Conservation (phyloP, 2,888 invertebrate genomes). For the Synanthedon myopaeformis region DNA sequence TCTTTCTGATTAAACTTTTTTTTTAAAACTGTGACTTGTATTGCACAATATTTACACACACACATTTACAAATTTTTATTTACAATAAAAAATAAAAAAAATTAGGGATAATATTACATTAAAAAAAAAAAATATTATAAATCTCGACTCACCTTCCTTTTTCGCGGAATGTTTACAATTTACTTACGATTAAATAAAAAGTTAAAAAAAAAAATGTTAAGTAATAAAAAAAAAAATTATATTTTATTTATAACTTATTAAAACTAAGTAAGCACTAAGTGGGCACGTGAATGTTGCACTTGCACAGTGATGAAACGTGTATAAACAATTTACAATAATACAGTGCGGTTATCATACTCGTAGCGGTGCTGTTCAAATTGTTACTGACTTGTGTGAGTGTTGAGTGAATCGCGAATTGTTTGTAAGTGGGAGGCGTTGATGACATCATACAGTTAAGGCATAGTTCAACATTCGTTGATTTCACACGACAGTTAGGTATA, state of each 20-base stretch:
- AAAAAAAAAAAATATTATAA: not conserved
- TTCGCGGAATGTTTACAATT: constrained; percentile 52
- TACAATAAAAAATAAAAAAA: no score
- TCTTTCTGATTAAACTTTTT: no score
- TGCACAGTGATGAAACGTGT: constrained; percentile 32
- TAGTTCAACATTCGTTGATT: not conserved
- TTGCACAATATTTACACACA: no score
- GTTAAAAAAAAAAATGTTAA: constrained; percentile 10
- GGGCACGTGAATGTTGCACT: constrained; percentile 47
- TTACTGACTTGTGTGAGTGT: no score
- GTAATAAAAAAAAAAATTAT: constrained; percentile 5
- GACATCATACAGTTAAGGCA: constrained; percentile 40
- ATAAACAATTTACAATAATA: constrained; percentile 15
- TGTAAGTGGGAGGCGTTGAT: not conserved
- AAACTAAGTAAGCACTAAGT: constrained; percentile 24
- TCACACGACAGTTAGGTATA: no score
- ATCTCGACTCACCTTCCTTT: constrained; percentile 56
- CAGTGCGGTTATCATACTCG: constrained; percentile 53
- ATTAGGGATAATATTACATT: not conserved
- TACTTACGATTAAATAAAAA: constrained; percentile 24
- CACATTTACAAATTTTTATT: no score
- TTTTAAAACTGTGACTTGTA: no score
- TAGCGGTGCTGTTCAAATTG: constrained; percentile 35
- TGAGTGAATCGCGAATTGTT: constrained; percentile 5
- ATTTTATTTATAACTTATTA: not conserved